Evolutionary conservation across 2,797 vertebrate species (phyloP).

Genomic region (Hafferia zeledoni): DNA sequence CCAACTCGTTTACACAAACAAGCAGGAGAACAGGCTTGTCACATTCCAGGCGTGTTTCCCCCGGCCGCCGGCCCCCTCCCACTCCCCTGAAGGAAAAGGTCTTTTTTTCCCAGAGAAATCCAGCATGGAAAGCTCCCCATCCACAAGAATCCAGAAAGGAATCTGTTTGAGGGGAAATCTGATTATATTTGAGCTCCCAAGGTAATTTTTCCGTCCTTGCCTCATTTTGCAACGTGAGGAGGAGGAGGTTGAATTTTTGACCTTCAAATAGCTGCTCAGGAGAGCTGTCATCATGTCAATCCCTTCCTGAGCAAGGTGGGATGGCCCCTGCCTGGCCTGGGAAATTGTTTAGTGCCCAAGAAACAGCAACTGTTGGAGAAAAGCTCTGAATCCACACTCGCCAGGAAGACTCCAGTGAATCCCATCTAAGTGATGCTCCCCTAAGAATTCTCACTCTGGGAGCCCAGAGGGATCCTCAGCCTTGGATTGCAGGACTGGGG

Average conservation of each 20-base stretch:
- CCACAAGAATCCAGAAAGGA: neutral
- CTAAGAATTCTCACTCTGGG: fast-evolving
- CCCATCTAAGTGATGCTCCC: neutral
- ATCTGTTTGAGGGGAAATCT: neutral
- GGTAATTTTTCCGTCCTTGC: neutral
- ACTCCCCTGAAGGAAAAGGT: neutral
- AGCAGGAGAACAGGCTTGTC: slow-evolving; percentile 63
- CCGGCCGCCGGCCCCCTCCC: neutral
- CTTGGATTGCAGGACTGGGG: neutral
- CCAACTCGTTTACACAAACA: slow-evolving; percentile 66
- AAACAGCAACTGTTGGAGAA: fast-evolving
- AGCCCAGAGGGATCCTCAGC: neutral
- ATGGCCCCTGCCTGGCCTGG: neutral
- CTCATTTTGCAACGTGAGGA: fast-evolving
- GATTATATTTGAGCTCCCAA: neutral
- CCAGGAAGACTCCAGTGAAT: neutral
- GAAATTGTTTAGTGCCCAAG: neutral
- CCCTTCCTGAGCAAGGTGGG: fast-evolving
- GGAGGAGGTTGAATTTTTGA: neutral
- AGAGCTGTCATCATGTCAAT: neutral
- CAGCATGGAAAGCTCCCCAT: neutral
- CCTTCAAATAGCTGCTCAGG: neutral
- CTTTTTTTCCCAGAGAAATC: neutral
- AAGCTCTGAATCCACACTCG: fast-evolving
- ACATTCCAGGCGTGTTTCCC: slow-evolving; percentile 66